Base-by-base conservation (phyloP, 2,888 invertebrate species). In the Lasioglossum morio region DNA sequence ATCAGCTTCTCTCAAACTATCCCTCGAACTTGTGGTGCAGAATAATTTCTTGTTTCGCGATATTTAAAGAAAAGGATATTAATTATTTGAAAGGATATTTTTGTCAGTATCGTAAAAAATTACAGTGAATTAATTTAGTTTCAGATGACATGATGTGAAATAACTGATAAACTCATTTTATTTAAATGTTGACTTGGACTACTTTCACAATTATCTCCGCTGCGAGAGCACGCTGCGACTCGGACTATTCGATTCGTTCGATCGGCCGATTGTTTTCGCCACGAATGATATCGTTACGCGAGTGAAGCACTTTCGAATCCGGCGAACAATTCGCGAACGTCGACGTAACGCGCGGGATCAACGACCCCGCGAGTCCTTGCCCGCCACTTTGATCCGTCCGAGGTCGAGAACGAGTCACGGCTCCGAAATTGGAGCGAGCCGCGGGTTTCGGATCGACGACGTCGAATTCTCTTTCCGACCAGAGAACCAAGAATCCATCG, bases 291-390 rank as follows among this genome's bases (percentile, higher is more conserved):
- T 10, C 1, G 60, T 57, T n/a, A 10, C 53, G 60, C 66, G 30
- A 30, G 19, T 30, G 30, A 10, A 66, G 34, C 19, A 66, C 34
- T 34, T 66, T 66, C 66, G 34, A 37, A 34, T 66, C 66, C 34
- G 34, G 8, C 23, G 4, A 69, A 37, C 37, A 69, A 69, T n/a
- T 69, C 69, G 63, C 46, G 27, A 43, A 43, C 40, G 48, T 16
- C 2, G 34, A 46, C 72, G 30, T 76, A 76, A 85, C 77, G 73
- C 79, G 27, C 76, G 37, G 53, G 57, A 46, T 77, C 77, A 34
- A 80, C 60, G 81, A 86, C 74, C 80, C 46, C n/a, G 66, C 53
- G 72, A 63, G 37, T 46, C 74, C 70, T 82, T 76, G 74, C 53
- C 63, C 77, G 66, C 77, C 34, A 80, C 66, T 84, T 78, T 75